These are phyloP conservation scores for Clinocottus analis DNA, from an alignment of 2,113 vertebrate species.

Conservation along the genomic window DNA sequence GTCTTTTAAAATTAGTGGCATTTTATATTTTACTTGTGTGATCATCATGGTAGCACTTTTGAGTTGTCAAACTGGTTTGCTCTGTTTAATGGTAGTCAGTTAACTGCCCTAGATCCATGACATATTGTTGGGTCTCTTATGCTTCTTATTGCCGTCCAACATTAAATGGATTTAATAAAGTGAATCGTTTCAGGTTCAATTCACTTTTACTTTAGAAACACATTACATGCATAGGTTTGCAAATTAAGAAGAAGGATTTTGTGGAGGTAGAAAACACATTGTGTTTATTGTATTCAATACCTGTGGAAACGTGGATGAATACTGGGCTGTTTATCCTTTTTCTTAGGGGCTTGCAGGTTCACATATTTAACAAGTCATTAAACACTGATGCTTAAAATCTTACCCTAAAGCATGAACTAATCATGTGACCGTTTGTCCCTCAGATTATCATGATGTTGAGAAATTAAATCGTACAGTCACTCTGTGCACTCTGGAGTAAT, in stretches of 20 bases:
- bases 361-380: neutral
- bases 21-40: constrained; percentile 83
- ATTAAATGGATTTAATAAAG: constrained; percentile 79
- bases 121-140: constrained; percentile 84
- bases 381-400: neutral
- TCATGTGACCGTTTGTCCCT: neutral
- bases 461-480: constrained; percentile 54
- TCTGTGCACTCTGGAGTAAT: constrained; percentile 90
- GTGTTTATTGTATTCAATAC: constrained; percentile 8
- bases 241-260: neutral
- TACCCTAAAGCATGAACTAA: neutral
- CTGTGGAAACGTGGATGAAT: neutral
- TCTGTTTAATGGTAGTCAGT: constrained; percentile 60
- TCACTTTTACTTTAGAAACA: constrained; percentile 22
- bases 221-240: neutral
- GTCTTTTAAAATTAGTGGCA: constrained; percentile 51
- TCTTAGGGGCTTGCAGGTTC: neutral
- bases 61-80: constrained; percentile 76
- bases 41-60: constrained; percentile 67
- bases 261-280: constrained; percentile 23
- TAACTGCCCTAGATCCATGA: constrained; percentile 62
- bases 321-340: neutral
- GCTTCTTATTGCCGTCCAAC: constrained; percentile 89
- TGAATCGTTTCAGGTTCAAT: constrained; percentile 26
- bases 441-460: neutral